phyloP scores from a whole-genome alignment of 2,113 vertebrate genomes.

The Pyrgilauda ruficollis region DNA sequence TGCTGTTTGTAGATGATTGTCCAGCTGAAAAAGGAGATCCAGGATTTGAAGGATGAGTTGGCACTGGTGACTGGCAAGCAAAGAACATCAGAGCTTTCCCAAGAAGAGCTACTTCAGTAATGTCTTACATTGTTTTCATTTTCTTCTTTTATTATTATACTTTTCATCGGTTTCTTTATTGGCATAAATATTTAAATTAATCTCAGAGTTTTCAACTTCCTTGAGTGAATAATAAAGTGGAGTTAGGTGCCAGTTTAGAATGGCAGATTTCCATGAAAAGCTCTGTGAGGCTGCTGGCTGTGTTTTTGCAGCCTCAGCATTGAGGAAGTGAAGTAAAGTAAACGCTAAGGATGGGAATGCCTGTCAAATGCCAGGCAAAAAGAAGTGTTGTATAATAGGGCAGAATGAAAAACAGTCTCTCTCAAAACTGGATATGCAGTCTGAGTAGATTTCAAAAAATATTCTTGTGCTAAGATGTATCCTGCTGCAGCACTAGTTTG shows the following conservation, averaged over 20 bases:
- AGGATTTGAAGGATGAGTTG: slow-evolving; percentile 87
- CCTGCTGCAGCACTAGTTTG: slow-evolving; percentile 11
- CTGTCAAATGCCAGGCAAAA: slow-evolving; percentile 49
- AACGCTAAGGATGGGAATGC: background rate
- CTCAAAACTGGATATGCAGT: background rate
- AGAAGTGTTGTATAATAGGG: slow-evolving; percentile 7
- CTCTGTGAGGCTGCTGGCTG: slow-evolving; percentile 32
- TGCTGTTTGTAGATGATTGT: slow-evolving; percentile 79
- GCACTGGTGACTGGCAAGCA: slow-evolving; percentile 81
- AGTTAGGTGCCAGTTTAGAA: slow-evolving; percentile 25
- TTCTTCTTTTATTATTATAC: background rate
- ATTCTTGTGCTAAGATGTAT: slow-evolving; percentile 4
- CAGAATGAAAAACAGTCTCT: background rate
- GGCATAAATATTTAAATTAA: slow-evolving; percentile 4
- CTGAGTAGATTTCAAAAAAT: slow-evolving; percentile 15
- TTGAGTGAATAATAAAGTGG: background rate
- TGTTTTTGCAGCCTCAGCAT: slow-evolving; percentile 44
- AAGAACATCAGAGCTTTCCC: slow-evolving; percentile 78
- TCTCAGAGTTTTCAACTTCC: slow-evolving; percentile 14
- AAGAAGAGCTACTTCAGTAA: slow-evolving; percentile 84
- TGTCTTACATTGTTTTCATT: background rate
- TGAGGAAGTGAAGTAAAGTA: slow-evolving; percentile 36
- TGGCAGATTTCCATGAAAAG: slow-evolving; percentile 41
- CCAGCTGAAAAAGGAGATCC: slow-evolving; percentile 85
- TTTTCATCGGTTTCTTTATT: slow-evolving; percentile 37